These are phyloP conservation scores for Drosophila orosa DNA, from an alignment of 1,140 invertebrate genomes.

Conservation along the genomic window DNA sequence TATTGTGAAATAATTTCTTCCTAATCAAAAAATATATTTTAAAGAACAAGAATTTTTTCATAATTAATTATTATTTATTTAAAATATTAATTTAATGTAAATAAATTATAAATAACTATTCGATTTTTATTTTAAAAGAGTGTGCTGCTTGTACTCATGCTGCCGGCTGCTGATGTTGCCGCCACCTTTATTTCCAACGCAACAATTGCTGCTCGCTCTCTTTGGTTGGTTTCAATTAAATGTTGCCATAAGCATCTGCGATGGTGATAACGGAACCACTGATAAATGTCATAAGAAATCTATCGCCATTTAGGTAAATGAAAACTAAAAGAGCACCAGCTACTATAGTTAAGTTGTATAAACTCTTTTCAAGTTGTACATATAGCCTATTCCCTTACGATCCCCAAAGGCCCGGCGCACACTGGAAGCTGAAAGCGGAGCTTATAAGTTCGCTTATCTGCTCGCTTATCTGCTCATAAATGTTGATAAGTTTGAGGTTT, in stretches of 20 bases:
- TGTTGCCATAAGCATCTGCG: constrained; percentile 20
- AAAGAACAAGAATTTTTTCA: not conserved
- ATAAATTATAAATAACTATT: not conserved
- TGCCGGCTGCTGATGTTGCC: not conserved
- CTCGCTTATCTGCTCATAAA: no score
- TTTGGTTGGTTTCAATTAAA: constrained; percentile 1
- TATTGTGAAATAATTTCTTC: not conserved
- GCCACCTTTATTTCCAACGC: not conserved
- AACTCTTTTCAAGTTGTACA: no score
- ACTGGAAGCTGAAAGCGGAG: no score
- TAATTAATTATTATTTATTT: not conserved
- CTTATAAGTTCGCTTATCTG: no score
- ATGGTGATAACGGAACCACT: constrained; percentile 33
- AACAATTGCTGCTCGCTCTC: constrained; percentile 39
- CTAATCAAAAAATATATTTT: not conserved
- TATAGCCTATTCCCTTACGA: no score
- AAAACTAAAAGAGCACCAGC: no score
- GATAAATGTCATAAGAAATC: no score
- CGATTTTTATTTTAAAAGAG: not conserved
- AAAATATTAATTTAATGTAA: not conserved
- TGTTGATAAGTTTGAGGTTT: no score
- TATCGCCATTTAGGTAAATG: no score
- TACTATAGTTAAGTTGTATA: no score
- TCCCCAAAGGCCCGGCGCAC: no score
- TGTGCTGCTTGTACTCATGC: not conserved